Conservation (phyloP, 2,113 vertebrate genomes). For the Syrmaticus mikado region DNA sequence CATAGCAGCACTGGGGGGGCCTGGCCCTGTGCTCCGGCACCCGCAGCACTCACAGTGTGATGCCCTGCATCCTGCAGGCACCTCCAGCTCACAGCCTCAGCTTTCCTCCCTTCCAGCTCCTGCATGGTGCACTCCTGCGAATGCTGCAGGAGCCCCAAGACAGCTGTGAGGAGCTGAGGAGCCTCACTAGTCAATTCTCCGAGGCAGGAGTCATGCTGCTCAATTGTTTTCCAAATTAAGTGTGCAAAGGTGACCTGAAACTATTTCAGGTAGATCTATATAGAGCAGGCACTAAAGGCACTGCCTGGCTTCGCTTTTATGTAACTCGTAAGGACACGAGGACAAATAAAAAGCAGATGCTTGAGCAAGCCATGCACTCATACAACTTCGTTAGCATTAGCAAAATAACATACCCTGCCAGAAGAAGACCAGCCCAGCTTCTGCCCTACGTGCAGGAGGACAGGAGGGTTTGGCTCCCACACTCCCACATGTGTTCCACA, state of each 20-base stretch:
- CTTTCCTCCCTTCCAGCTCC: slow-evolving; percentile 18
- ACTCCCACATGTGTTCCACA: neutral
- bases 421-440: neutral
- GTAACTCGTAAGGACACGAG: slow-evolving; percentile 29
- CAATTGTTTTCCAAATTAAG: slow-evolving; percentile 59
- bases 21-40: too few species aligned
- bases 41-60: too few species aligned
- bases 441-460: neutral
- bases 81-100: neutral
- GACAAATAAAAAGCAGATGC: slow-evolving; percentile 44
- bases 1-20: neutral
- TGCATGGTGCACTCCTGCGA: neutral
- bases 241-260: slow-evolving; percentile 62
- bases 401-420: neutral
- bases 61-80: too few species aligned
- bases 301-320: slow-evolving; percentile 30
- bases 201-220: slow-evolving; percentile 40
- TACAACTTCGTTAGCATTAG: neutral
- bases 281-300: slow-evolving; percentile 54
- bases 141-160: neutral
- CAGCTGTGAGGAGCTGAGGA: neutral
- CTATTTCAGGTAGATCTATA: slow-evolving; percentile 68
- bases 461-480: neutral
- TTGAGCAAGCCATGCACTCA: neutral
- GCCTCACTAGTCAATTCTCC: slow-evolving; percentile 21